Conservation (phyloP, 2,113 vertebrate genomes). For the Misgurnus mizolepis region DNA sequence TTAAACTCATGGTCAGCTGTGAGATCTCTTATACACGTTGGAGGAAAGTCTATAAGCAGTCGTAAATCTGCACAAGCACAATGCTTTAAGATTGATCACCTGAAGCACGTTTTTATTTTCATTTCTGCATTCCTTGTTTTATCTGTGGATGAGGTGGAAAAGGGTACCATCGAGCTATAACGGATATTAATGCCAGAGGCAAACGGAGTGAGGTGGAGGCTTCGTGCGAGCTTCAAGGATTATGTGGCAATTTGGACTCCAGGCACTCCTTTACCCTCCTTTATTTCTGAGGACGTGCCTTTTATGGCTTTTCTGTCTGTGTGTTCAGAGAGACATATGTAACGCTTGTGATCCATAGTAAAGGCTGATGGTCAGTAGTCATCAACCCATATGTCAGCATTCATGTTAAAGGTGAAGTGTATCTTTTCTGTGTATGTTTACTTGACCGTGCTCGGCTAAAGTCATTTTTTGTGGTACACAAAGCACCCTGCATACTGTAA, state of each 20-base stretch:
- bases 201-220: slow-evolving; percentile 31
- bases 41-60: not conserved
- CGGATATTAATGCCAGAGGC: slow-evolving; percentile 58
- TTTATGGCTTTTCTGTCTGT: slow-evolving; percentile 55
- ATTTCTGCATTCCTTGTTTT: slow-evolving; percentile 41
- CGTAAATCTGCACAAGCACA: slow-evolving; percentile 34
- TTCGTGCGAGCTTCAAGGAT: slow-evolving; percentile 54
- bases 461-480: no score
- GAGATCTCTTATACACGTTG: slow-evolving; percentile 45
- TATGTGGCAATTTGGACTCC: slow-evolving; percentile 47
- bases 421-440: no score
- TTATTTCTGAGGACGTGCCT: slow-evolving; percentile 29
- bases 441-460: no score
- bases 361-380: slow-evolving; percentile 1
- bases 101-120: not conserved
- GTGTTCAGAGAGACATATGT: slow-evolving; percentile 43
- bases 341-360: slow-evolving; percentile 50
- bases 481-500: no score
- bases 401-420: no score
- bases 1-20: slow-evolving; percentile 29
- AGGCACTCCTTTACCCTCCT: slow-evolving; percentile 36
- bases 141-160: slow-evolving; percentile 34
- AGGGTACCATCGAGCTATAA: slow-evolving; percentile 45
- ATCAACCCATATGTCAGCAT: no score
- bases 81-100: slow-evolving; percentile 47